Percentiles rank a stretch among this genome's conserved stretches.
These are phyloP conservation scores for Myxocyprinus asiaticus DNA, from an alignment of 2,113 vertebrate species.

Conservation along the genomic window DNA sequence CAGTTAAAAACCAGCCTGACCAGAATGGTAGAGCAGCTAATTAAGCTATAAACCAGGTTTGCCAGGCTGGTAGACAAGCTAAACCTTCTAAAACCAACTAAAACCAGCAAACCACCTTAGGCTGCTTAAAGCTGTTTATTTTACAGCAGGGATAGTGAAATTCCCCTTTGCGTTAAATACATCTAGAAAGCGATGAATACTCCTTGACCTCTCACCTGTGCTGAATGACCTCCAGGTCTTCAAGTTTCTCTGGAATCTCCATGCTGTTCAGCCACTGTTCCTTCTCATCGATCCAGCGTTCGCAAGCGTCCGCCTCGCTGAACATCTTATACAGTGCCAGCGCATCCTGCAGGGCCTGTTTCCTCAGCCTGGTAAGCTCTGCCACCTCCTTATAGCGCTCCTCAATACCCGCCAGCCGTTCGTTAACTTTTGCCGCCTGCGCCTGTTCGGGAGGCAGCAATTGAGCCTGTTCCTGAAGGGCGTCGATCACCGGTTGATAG, in stretches of 20 bases:
- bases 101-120: too few relatives aligned
- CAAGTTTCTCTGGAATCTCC: constrained; percentile 96
- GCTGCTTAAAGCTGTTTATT: too few relatives aligned
- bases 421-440: constrained; percentile 78
- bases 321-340: constrained; percentile 94
- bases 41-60: too few relatives aligned
- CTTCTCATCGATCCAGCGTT: constrained; percentile 96
- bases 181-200: too few relatives aligned
- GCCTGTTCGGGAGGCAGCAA: constrained; percentile 77
- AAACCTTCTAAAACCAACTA: too few relatives aligned
- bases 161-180: too few relatives aligned
- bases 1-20: too few relatives aligned
- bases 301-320: constrained; percentile 92
- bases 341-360: constrained; percentile 95
- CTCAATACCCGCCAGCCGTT: constrained; percentile 88
- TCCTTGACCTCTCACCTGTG: constrained; percentile 81
- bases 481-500: constrained; percentile 87
- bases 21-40: too few relatives aligned
- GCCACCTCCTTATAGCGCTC: constrained; percentile 92
- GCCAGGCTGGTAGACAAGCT: too few relatives aligned
- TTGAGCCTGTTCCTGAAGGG: constrained; percentile 84
- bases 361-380: constrained; percentile 87
- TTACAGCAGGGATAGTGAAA: too few relatives aligned
- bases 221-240: constrained; percentile 97
- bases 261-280: constrained; percentile 96